These are phyloP conservation scores for Pollenia amentaria DNA, from an alignment of 2,888 invertebrate genomes.

Conservation along the genomic window DNA sequence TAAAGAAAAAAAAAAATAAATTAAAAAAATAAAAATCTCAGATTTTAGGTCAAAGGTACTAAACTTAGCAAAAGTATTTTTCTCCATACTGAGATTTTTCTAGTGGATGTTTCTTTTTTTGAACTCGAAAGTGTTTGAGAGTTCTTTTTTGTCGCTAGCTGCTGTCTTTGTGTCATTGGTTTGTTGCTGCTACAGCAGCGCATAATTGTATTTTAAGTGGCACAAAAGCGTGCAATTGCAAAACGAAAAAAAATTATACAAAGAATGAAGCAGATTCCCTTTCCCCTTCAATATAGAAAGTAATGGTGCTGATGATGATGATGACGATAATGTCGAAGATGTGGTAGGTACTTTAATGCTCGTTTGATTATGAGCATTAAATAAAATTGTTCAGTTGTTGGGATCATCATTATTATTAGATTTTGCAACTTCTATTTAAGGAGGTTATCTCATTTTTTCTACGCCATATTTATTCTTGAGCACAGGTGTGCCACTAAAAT, in stretches of 20 bases:
- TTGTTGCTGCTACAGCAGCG: constrained; percentile 50
- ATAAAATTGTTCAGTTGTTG: constrained; percentile 34
- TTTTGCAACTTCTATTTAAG: constrained; percentile 27
- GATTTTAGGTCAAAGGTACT: constrained; percentile 64
- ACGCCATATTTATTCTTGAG: constrained; percentile 1
- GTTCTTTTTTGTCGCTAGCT: neutral
- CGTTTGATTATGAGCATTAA: constrained; percentile 48
- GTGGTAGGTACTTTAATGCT: constrained; percentile 35
- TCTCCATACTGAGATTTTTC: constrained; percentile 6
- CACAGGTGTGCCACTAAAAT: constrained; percentile 56
- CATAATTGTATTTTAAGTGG: constrained; percentile 69
- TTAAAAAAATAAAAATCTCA: neutral
- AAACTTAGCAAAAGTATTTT: constrained; percentile 8
- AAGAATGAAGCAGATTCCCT: constrained; percentile 10
- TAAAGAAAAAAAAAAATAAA: neutral
- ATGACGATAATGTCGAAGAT: neutral
- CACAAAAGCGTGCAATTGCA: constrained; percentile 68
- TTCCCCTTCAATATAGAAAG: constrained; percentile 1
- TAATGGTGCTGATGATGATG: constrained; percentile 15
- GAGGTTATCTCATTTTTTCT: neutral
- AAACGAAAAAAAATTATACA: constrained; percentile 23
- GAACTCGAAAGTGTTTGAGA: constrained; percentile 14
- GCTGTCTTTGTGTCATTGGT: constrained; percentile 37
- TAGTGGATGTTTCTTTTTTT: neutral
- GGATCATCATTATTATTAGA: constrained; percentile 57